Base-by-base conservation (phyloP, 2,888 invertebrate genomes). In the Diabrotica balteata region DNA sequence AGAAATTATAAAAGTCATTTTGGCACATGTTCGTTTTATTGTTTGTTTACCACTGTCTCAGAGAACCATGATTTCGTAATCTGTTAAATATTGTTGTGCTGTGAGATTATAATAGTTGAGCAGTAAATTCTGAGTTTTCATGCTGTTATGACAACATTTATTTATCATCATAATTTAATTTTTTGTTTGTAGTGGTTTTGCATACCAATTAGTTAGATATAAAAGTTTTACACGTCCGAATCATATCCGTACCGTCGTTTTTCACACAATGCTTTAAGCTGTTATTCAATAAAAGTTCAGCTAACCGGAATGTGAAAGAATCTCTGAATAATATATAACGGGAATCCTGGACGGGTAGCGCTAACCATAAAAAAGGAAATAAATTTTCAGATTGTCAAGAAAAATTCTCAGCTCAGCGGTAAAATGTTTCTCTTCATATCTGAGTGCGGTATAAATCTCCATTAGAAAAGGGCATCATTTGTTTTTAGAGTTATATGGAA, bases 321-420 rank as follows among this genome's bases (percentile, higher is more conserved):
- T 77, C 76, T 73, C 77, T 78, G 79, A 80, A 80, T 80, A 80
- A 80, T 76, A 80, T 80, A 80, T 79, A 75, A 74, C 71, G 73
- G 70, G 68, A 76, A 78, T 80, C 77, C 79, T 79, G 77, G 76
- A 80, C 76, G 77, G 76, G 72, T 76, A 75, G 76, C 78, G 76
- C 76, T 75, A 43, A 72, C 75, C 74, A 71, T 73, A 75, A 77
- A 78, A 79, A 78, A 75, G 75, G 75, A 75, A 76, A 80, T 81
- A 81, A 80, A 81, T 80, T 81, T 75, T 76, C 78, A 74, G 79
- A 81, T 81, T 81, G 81, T 80, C 79, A 78, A 77, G 79, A 77
- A 77, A 79, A 79, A 80, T 80, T 80, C 79, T 79, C 75, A 77
- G 77, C 77, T 79, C 75, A 73, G 76, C 78, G 73, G 74, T 76